A percentile compares a stretch with the other conserved stretches of the same genome.
Evolutionary conservation across 2,113 vertebrate species (phyloP).

Genomic region (Limnothrissa miodon): DNA sequence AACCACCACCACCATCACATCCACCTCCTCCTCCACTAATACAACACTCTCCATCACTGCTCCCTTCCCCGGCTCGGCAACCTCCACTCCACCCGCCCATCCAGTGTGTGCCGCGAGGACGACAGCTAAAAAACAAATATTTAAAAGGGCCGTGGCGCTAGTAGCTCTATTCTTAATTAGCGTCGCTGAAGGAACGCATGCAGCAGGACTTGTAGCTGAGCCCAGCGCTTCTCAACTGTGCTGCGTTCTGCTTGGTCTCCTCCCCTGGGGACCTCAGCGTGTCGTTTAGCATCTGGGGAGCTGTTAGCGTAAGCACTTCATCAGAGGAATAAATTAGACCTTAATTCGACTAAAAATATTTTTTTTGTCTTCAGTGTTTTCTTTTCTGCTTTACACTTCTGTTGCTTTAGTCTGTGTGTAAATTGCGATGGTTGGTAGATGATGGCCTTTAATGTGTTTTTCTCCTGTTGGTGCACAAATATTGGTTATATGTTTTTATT

Average conservation of each 20-base stretch:
- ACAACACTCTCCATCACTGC: constrained; percentile 7
- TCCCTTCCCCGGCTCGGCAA: background rate
- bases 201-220: constrained; percentile 65
- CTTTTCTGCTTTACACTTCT: constrained; percentile 53
- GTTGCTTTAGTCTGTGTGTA: constrained; percentile 60
- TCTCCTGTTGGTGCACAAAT: background rate
- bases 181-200: constrained; percentile 68
- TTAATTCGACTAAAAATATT: constrained; percentile 70
- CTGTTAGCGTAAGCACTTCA: constrained; percentile 76
- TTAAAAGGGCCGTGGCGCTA: constrained; percentile 72
- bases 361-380: constrained; percentile 51
- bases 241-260: background rate
- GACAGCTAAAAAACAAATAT: constrained; percentile 73
- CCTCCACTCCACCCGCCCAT: background rate
- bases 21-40: background rate
- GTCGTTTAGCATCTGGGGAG: constrained; percentile 74
- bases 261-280: constrained; percentile 65
- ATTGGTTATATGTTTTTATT: background rate
- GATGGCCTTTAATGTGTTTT: background rate
- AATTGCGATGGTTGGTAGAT: constrained; percentile 28
- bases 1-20: constrained; percentile 41
- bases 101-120: constrained; percentile 38
- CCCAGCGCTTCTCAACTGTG: background rate
- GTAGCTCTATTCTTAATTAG: constrained; percentile 76
- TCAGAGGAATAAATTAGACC: constrained; percentile 77